phyloP scores from a whole-genome alignment of 35 echinoderm and acorn worm species.

The Ophioderma brevispina region DNA sequence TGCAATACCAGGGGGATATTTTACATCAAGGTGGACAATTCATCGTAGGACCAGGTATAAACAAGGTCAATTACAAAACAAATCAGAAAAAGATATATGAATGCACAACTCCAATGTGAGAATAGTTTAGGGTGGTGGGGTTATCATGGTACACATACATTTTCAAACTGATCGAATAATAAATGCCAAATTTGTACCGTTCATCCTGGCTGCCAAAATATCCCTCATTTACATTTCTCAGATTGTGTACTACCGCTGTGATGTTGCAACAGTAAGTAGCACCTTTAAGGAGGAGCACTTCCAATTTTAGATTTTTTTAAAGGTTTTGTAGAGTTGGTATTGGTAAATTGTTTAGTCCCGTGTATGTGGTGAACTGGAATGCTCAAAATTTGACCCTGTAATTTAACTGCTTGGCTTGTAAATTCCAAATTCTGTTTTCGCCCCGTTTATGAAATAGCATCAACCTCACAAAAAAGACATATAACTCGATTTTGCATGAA shows the following conservation, averaged over 20 bases:
- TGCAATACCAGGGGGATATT: not conserved
- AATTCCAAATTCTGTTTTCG: not conserved
- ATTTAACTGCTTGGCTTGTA: not conserved
- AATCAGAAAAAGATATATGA: no score
- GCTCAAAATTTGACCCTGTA: not conserved
- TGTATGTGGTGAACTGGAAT: not conserved
- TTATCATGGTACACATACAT: not conserved
- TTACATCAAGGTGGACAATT: not conserved
- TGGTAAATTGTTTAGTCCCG: not conserved
- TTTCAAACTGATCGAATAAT: not conserved
- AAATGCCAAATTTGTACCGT: not conserved
- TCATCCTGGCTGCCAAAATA: not conserved
- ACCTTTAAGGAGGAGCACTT: no score
- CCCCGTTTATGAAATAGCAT: not conserved
- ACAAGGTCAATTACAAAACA: no score
- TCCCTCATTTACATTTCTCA: not conserved
- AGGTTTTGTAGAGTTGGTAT: not conserved
- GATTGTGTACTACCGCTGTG: no score
- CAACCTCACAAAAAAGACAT: not conserved
- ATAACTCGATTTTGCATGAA: not conserved
- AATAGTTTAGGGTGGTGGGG: not conserved
- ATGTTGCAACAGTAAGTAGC: no score
- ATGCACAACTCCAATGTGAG: not conserved
- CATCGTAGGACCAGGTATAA: not conserved
- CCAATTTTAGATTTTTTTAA: not conserved